Base-by-base conservation (phyloP, 2,888 invertebrate species). In the Drosophila percnosoma region DNA sequence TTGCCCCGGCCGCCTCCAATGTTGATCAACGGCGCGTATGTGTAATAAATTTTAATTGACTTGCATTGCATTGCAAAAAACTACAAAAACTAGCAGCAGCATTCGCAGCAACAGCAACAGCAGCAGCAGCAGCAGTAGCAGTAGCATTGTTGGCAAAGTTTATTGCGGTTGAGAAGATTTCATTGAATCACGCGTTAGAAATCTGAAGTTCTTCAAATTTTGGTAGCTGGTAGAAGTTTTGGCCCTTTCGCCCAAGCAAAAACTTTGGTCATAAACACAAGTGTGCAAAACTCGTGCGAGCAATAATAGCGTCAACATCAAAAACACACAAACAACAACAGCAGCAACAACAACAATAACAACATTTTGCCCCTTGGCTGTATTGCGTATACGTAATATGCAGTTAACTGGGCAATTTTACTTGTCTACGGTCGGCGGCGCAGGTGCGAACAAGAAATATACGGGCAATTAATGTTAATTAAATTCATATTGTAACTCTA, bases 401-500 rank as follows among this genome's bases (percentile, higher is more conserved):
- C 82, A 86, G 90, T 83, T 90, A 91, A 86, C 81, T 81, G 87
- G 77, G 82, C 86, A 74, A 72, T 80, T 84, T 83, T 38, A 59
- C 51, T 70, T 64, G 68, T 59, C 66, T 61, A 65, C 71, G 64
- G 59, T 54, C 49, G 60, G 57, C 64, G 79, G 73, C 80, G 63
- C 87, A 91, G 90, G 85, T 88, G 88, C 80, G 74, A 76, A 74
- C 69, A 72, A 63, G 75, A 81, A 78, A 83, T 88, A 82, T 78
- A 72, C 64, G 68, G 62, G 77, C 83, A 90, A 88, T 91, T 89
- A 91, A 80, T 83, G 90, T 86, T 91, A 91, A 91, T 91, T 88
- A 91, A 91, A 90, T 86, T 89, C 86, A 91, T 85, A 89, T 87
- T 87, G 87, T 75, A 66, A 75, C 67, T 61, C 48, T 48, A 61